A percentile compares a stretch with the other conserved stretches of the same genome.
Evolutionary conservation across 2,113 vertebrate genomes (phyloP).

Genomic region (Lophotis ruficrista): DNA sequence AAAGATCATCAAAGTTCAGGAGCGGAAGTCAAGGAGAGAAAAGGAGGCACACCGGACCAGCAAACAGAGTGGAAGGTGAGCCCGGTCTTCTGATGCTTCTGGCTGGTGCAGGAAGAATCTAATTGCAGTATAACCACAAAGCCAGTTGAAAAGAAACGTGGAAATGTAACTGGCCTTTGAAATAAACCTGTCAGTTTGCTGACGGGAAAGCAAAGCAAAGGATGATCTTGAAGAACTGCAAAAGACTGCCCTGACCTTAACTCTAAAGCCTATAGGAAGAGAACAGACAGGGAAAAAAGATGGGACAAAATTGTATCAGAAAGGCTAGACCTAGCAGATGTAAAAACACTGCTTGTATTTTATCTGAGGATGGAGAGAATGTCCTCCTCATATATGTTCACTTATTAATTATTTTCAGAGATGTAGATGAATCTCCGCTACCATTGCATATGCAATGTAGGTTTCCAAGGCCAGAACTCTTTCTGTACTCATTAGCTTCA

Average conservation of each 20-base stretch:
- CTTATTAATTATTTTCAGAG: background rate
- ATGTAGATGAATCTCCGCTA: background rate
- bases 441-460: background rate
- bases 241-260: background rate
- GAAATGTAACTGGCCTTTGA: background rate
- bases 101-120: background rate
- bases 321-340: background rate
- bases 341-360: background rate
- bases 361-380: background rate
- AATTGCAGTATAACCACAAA: background rate
- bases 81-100: background rate
- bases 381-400: background rate
- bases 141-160: background rate
- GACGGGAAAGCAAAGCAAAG: background rate
- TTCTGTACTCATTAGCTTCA: background rate
- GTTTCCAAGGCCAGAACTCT: background rate
- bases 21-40: background rate
- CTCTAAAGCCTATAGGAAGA: background rate
- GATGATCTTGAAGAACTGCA: background rate
- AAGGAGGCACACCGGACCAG: background rate
- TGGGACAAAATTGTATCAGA: background rate
- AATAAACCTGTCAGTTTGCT: background rate
- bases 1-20: background rate
- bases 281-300: background rate
- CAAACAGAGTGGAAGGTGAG: background rate